A percentile compares a stretch with the other conserved stretches of the same genome.
Conservation (phyloP, 2,888 invertebrate species). For the Drosophila antonietae region DNA sequence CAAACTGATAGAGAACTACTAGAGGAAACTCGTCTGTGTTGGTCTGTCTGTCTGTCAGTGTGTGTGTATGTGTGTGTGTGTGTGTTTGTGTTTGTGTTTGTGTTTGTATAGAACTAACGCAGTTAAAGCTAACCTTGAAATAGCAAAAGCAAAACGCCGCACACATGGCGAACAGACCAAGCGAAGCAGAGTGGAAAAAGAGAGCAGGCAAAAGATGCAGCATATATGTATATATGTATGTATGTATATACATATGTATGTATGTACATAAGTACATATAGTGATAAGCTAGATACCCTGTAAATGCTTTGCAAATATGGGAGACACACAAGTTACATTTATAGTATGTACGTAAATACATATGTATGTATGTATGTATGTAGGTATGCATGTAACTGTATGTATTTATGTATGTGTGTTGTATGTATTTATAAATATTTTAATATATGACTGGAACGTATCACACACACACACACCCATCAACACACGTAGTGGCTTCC, state of each 20-base stretch:
- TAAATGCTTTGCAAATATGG: no score
- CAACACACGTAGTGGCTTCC: neutral
- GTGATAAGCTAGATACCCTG: no score
- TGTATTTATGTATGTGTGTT: no score
- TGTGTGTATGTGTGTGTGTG: no score
- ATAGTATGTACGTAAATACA: neutral
- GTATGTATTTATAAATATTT: no score
- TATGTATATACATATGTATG: no score
- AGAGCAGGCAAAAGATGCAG: conserved; percentile 12
- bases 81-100: conserved; percentile 1
- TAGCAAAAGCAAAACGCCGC: conserved; percentile 67
- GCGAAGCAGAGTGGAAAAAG: conserved; percentile 48
- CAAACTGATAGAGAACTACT: conserved; percentile 47
- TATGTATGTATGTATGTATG: no score
- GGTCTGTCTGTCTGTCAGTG: no score
- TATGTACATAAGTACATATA: no score
- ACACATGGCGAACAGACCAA: conserved; percentile 51
- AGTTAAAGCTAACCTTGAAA: conserved; percentile 79
- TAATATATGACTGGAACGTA: neutral
- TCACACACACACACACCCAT: neutral
- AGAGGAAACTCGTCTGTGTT: conserved; percentile 19
- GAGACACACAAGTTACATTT: no score
- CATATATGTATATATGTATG: neutral
- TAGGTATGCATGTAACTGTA: neutral
- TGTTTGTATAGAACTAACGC: conserved; percentile 62